phyloP scores from a whole-genome alignment of 2,888 invertebrate genomes.

The Aspidiotus rigidus region DNA sequence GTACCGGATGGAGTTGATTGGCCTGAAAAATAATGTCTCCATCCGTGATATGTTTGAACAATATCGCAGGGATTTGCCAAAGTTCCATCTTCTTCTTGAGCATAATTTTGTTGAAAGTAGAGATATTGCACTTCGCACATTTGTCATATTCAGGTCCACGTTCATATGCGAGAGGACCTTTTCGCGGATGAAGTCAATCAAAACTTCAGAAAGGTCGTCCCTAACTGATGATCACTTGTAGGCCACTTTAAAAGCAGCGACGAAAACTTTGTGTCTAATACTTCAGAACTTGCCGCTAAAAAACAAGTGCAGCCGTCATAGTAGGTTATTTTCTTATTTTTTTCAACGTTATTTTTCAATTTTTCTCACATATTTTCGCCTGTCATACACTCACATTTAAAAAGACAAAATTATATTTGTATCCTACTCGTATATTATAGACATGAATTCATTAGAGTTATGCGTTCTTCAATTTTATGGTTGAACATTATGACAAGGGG shows the following conservation, averaged over 20 bases:
- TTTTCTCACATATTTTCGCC: no score
- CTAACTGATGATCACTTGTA: not conserved
- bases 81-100: no score
- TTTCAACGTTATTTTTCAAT: no score
- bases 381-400: no score
- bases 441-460: no score
- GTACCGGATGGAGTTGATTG: not conserved
- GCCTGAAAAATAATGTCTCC: not conserved
- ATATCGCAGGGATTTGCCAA: no score
- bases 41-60: not conserved
- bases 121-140: not conserved
- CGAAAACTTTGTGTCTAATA: not conserved
- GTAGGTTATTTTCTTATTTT: no score
- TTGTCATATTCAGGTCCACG: not conserved
- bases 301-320: not conserved
- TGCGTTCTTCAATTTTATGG: no score
- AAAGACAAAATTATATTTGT: no score
- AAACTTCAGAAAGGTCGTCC: slow-evolving; percentile 1
- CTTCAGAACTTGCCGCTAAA: not conserved
- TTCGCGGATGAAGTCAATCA: not conserved
- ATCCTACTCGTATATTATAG: no score
- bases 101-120: no score
- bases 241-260: not conserved
- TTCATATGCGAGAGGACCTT: not conserved
- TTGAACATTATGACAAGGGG: no score